These are phyloP conservation scores for Vireo altiloquus DNA, from an alignment of 2,113 vertebrate genomes.

Conservation along the genomic window DNA sequence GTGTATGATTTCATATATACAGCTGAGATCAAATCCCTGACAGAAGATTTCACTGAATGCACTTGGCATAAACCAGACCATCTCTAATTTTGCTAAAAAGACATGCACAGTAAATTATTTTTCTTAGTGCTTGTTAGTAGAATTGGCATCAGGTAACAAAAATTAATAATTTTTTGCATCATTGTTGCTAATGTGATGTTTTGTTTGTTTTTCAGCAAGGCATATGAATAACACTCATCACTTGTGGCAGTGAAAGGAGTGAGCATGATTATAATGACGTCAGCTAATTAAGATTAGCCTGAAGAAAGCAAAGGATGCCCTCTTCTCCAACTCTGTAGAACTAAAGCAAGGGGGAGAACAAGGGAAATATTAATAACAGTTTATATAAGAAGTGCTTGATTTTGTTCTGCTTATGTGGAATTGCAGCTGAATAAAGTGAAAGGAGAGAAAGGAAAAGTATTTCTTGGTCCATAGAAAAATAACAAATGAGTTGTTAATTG, in stretches of 20 bases:
- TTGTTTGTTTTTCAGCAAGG: neutral
- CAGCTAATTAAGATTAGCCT: neutral
- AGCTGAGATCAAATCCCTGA: neutral
- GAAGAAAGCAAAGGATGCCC: neutral
- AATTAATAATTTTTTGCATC: neutral
- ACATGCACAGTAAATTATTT: neutral
- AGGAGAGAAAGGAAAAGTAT: neutral
- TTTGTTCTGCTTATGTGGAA: neutral
- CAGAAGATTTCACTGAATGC: neutral
- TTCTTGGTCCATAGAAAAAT: neutral
- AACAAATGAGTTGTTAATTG: constrained; percentile 19
- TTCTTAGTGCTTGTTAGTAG: neutral
- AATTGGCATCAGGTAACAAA: neutral
- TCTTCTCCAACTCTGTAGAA: neutral
- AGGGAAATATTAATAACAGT: neutral
- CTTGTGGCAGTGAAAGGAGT: neutral
- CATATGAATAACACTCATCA: neutral
- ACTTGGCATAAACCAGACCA: neutral
- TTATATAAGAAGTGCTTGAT: neutral
- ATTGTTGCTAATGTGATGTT: neutral
- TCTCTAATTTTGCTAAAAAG: neutral
- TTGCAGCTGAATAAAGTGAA: neutral
- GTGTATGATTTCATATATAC: neutral
- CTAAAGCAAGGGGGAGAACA: neutral
- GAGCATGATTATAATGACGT: neutral